Base-by-base conservation (phyloP, 2,888 invertebrate genomes). In the Tribolium freemani region DNA sequence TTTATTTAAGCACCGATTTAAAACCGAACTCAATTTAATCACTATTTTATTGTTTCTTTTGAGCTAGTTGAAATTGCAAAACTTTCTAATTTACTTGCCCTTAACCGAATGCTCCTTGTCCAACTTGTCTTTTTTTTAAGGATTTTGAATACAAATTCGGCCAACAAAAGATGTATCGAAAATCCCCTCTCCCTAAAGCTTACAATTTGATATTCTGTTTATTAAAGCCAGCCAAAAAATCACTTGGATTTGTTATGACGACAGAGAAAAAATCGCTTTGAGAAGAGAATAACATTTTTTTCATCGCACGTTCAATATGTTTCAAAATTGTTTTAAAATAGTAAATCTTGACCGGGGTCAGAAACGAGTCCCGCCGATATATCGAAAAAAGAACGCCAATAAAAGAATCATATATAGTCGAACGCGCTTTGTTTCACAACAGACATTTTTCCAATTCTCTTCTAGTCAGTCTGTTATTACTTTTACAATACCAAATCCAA, bases 391-490 rank as follows among this genome's bases (percentile, higher is more conserved):
- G 46, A 66, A 67, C 46, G 57, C 56, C 38, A 56, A 67, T 67
- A 67, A 67, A 67, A 67, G 56, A 67, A 67, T 67, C 67, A 67
- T 67, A 56, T 67, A 56, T 30, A 57, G 67, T 20, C 57, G 67
- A 67, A 67, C 67, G 67, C 67, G 67, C 57, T 46, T 67, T 67
- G 67, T 67, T 67, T 67, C 57, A 67, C 56, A 57, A 67, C 50
- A 54, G 53, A 66, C 66, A 67, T 67, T 57, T 67, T 57, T 51
- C 57, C 67, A 64, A 51, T 67, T 67, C 67, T 56, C 67, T 30
- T 46, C 67, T 56, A 50, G 67, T 56, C 67, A 56, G 67, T 67
- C 16, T 56, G 67, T 67, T 67, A 67, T 67, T 67, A 67, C 67
- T 67, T 67, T 66, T 38, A 26, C 56, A 67, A 57, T 67, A 45